Evolutionary conservation across 2,888 invertebrate species (phyloP).

Genomic region (Synergus gifuensis): DNA sequence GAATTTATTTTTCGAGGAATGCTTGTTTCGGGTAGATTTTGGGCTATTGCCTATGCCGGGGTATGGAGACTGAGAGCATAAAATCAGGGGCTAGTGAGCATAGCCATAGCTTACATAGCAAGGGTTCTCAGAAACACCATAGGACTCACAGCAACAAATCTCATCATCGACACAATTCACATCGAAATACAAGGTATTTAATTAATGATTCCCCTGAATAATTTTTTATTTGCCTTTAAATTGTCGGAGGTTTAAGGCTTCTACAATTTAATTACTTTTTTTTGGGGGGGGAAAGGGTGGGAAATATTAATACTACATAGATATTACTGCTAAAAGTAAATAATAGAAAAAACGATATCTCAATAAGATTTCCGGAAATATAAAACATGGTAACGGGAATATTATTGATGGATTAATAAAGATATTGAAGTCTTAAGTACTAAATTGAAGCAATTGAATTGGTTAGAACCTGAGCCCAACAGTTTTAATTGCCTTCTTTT

Average conservation of each 20-base stretch:
- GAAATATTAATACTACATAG: too few relatives aligned
- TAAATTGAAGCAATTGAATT: too few relatives aligned
- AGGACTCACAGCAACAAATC: constrained; percentile 72
- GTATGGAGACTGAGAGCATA: constrained; percentile 96
- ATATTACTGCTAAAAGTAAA: too few relatives aligned
- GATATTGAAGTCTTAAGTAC: too few relatives aligned
- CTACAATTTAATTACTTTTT: not conserved
- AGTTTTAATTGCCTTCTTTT: not conserved
- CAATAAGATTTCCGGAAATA: too few relatives aligned
- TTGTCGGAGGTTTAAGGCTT: constrained; percentile 25
- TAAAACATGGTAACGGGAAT: too few relatives aligned
- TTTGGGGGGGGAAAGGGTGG: not conserved
- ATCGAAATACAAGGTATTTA: constrained; percentile 84
- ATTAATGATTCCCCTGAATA: not conserved
- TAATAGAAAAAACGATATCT: too few relatives aligned
- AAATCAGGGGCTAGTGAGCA: constrained; percentile 89
- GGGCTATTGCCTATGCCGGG: constrained; percentile 76
- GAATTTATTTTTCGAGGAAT: constrained; percentile 56
- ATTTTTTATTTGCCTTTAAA: not conserved
- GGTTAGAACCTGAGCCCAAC: too few relatives aligned
- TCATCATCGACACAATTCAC: constrained; percentile 83
- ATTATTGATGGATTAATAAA: too few relatives aligned
- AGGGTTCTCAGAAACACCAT: constrained; percentile 72
- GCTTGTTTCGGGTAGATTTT: constrained; percentile 78
- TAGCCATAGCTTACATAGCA: constrained; percentile 82